Evolutionary conservation across 2,888 invertebrate species (phyloP).

Genomic region (Aphidius colemani): DNA sequence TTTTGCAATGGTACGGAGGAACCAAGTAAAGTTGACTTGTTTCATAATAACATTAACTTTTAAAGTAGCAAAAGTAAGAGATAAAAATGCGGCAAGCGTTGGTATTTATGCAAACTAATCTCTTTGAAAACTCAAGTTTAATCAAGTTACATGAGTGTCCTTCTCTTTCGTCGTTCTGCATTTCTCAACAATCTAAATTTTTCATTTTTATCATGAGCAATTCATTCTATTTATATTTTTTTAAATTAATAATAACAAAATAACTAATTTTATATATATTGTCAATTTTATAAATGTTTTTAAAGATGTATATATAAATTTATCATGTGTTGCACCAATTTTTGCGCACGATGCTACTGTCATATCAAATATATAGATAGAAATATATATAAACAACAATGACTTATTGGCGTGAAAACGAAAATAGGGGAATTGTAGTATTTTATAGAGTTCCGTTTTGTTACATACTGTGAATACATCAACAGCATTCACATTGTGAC

Average conservation of each 20-base stretch:
- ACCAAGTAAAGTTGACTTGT: slow-evolving; percentile 30
- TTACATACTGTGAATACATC: slow-evolving; percentile 59
- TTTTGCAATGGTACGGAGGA: slow-evolving; percentile 7
- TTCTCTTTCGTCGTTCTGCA: too few relatives aligned
- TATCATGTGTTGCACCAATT: slow-evolving; percentile 5
- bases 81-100: slow-evolving; percentile 54
- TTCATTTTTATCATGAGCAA: neutral
- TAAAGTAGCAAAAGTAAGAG: slow-evolving; percentile 55
- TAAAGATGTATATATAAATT: neutral
- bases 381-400: slow-evolving; percentile 57
- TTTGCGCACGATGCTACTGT: slow-evolving; percentile 4
- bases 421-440: slow-evolving; percentile 53
- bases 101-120: slow-evolving; percentile 57
- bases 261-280: slow-evolving; percentile 7
- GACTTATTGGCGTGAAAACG: slow-evolving; percentile 51
- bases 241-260: neutral
- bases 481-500: slow-evolving; percentile 52
- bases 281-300: neutral
- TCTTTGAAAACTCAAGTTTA: slow-evolving; percentile 42
- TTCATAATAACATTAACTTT: slow-evolving; percentile 47
- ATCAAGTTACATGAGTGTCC: neutral
- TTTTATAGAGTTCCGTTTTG: slow-evolving; percentile 59
- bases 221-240: neutral
- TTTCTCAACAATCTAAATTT: neutral
- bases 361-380: slow-evolving; percentile 30